Conservation (phyloP, 2,113 vertebrate genomes). For the Carassius carassius region DNA sequence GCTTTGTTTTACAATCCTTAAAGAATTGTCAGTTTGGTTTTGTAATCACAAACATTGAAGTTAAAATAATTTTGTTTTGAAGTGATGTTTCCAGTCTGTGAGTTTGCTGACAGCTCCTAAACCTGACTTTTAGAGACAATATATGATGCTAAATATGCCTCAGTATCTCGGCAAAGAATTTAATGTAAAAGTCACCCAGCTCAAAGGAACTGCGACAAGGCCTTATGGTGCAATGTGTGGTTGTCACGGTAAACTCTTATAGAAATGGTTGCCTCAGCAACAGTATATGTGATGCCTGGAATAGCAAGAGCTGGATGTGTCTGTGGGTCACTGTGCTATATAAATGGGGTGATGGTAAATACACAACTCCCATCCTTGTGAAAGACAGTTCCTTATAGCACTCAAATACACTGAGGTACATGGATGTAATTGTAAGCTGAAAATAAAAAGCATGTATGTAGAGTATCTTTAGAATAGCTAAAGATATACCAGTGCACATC, state of each 20-base stretch:
- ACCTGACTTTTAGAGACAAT: neutral
- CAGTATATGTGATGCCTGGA: constrained; percentile 53
- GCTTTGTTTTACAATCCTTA: neutral
- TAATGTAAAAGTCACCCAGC: constrained; percentile 27
- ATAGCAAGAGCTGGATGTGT: constrained; percentile 47
- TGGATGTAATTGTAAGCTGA: neutral
- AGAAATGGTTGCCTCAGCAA: constrained; percentile 58
- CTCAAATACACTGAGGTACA: neutral
- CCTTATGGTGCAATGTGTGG: constrained; percentile 45
- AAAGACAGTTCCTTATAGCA: neutral
- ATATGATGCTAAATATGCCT: neutral
- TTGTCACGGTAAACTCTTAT: constrained; percentile 56
- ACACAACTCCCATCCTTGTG: constrained; percentile 15
- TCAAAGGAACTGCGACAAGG: constrained; percentile 34
- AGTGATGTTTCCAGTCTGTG: neutral
- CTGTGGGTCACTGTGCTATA: constrained; percentile 39
- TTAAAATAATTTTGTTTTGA: neutral
- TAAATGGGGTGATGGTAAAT: constrained; percentile 19
- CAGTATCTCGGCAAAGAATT: constrained; percentile 6
- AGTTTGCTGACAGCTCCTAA: neutral
- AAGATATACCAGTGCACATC: neutral
- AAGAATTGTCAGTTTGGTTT: neutral
- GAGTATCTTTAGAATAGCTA: neutral
- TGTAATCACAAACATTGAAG: neutral
- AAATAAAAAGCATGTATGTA: neutral